phyloP scores from a whole-genome alignment of 2,113 vertebrate genomes.

The Peromyscus maniculatus region DNA sequence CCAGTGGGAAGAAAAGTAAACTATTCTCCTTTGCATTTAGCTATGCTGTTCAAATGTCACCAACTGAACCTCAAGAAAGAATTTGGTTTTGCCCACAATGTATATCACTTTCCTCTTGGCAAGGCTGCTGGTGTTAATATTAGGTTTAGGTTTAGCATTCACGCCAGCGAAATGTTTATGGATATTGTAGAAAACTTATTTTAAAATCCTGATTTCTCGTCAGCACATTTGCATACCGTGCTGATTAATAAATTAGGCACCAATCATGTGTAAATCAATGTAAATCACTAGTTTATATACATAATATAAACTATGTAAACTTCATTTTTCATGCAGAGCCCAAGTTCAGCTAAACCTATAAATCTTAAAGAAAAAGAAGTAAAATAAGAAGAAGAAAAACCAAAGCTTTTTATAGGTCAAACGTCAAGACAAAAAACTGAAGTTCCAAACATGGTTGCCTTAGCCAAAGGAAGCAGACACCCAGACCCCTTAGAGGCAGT shows the following conservation, averaged over 20 bases:
- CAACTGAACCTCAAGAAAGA: conserved; percentile 56
- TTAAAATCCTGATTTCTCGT: conserved; percentile 86
- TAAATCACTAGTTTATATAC: conserved; percentile 82
- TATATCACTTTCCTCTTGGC: conserved; percentile 70
- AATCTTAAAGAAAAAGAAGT: conserved; percentile 66
- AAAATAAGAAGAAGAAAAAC: conserved; percentile 30
- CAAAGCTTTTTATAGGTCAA: conserved; percentile 52
- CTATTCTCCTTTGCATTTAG: conserved; percentile 69
- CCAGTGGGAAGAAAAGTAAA: conserved; percentile 67
- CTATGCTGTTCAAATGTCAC: conserved; percentile 75
- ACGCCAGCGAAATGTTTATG: conserved; percentile 85
- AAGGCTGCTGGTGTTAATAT: conserved; percentile 76
- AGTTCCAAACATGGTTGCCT: not conserved
- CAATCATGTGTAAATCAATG: conserved; percentile 84
- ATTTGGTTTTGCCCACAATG: conserved; percentile 73
- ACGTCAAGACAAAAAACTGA: not conserved
- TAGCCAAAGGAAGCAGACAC: conserved; percentile 29
- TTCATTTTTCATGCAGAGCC: conserved; percentile 69
- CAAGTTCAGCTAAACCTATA: conserved; percentile 75
- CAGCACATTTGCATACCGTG: conserved; percentile 83
- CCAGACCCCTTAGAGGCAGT: not conserved
- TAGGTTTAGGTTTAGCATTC: conserved; percentile 82
- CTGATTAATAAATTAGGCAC: conserved; percentile 85
- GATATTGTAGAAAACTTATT: conserved; percentile 86
- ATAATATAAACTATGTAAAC: conserved; percentile 75